Base-by-base conservation (phyloP, 2,113 vertebrate species). In the Sceloporus tristichus region DNA sequence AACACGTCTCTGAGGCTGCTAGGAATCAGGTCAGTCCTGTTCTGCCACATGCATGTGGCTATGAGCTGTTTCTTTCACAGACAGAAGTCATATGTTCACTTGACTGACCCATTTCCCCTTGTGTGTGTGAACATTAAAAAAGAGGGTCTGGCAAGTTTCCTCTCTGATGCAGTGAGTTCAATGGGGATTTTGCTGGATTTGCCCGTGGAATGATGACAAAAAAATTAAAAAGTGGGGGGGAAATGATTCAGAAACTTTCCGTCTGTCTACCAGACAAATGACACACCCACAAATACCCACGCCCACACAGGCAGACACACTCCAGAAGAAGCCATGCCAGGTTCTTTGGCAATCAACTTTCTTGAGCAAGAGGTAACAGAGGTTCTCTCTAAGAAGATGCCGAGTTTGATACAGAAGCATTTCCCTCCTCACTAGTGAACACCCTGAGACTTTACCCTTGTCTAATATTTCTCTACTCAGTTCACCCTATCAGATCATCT, bases 21-120 rank as follows among this genome's bases (percentile, higher is more conserved):
- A 93, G 91, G 91, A 93, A 94, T 91, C 87, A 93, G 74, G 93
- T 91, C 87, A 93, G 77, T 92, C 88, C 90, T 82, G 6, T 76
- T 21, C 10, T 62, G 82, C 18, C 25, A 5, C 59, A 48, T 0
- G 53, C 27, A 48, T 85, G 0, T 42, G 89, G 89, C 86, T 89
- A 89, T 3, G 81, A 91, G 21, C 89, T 29, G 23, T 92, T 84
- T 92, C 89, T 92, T 93, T 80, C 65, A 68, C 85, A 86, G 38
- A 38, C 85, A n/a, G 76, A 59, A 66, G 77, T 90, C 79, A 40
- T 89, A 83, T 59, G 25, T 59, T 16, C 21, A 56, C 80, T 53
- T 78, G 54, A 14, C 9, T 42, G 19, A 8, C 59, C 59, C 19
- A 81, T 76, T 68, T 80, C 34, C 27, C 25, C 42, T 77, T 75